These are phyloP conservation scores for Nibea coibor DNA, from an alignment of 2,113 vertebrate species.

Conservation along the genomic window DNA sequence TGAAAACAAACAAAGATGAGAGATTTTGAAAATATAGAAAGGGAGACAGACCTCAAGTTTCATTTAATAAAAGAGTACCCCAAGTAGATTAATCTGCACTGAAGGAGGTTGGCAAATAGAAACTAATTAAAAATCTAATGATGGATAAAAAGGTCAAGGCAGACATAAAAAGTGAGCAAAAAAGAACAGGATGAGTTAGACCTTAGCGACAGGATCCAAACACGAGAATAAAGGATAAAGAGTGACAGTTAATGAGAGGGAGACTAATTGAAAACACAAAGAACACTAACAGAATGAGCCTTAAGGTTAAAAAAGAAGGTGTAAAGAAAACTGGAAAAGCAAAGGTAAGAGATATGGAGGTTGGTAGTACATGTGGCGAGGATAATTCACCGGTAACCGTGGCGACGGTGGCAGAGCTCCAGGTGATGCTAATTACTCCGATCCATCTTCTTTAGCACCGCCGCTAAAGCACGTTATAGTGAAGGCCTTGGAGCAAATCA, in stretches of 20 bases:
- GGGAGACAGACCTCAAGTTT: no score
- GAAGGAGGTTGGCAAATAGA: background rate
- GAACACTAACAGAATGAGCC: background rate
- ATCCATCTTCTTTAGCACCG: conserved; percentile 61
- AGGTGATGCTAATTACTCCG: conserved; percentile 65
- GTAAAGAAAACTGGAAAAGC: background rate
- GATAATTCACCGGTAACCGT: conserved; percentile 27
- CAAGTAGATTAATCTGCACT: background rate
- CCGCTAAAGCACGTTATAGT: conserved; percentile 44
- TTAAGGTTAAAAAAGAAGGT: background rate
- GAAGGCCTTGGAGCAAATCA: conserved; percentile 35
- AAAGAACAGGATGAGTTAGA: background rate
- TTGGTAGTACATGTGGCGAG: background rate
- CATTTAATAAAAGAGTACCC: background rate
- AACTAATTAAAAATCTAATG: background rate
- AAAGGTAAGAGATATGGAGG: background rate
- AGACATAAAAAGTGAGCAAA: background rate
- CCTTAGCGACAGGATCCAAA: background rate
- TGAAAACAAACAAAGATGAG: background rate
- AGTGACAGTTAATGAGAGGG: background rate
- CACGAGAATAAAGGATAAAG: background rate
- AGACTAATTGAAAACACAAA: background rate
- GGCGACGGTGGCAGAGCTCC: conserved; percentile 34
- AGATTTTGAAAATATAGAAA: background rate
- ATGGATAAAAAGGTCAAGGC: background rate